These are phyloP conservation scores for Peucedramus taeniatus DNA, from an alignment of 2,113 vertebrate genomes.

Conservation along the genomic window DNA sequence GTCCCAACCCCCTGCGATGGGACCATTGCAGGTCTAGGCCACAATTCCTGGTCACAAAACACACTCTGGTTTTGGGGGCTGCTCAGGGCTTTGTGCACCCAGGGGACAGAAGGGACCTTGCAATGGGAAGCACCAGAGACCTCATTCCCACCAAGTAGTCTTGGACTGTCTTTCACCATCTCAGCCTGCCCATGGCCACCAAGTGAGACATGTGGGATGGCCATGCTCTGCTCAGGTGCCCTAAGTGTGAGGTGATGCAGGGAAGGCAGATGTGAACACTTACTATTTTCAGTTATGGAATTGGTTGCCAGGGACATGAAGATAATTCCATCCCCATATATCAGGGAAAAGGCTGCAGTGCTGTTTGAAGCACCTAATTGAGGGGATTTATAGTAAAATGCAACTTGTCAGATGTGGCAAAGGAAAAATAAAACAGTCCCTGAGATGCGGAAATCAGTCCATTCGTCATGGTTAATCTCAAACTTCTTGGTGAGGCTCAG, in stretches of 20 bases:
- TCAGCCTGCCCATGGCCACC: not conserved
- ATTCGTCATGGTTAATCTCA: slow-evolving; percentile 44
- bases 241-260: not conserved
- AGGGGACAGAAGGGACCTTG: not conserved
- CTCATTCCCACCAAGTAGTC: not conserved
- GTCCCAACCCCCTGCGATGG: not conserved
- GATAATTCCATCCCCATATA: slow-evolving; percentile 50
- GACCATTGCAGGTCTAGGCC: accelerated
- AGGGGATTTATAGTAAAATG: slow-evolving; percentile 66
- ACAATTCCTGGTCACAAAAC: not conserved
- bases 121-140: not conserved
- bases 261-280: not conserved
- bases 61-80: not conserved
- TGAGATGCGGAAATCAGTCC: slow-evolving; percentile 21
- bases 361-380: slow-evolving; percentile 63
- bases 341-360: not conserved
- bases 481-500: accelerated
- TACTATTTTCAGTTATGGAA: slow-evolving; percentile 62
- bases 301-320: slow-evolving; percentile 50
- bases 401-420: slow-evolving; percentile 43
- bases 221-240: not conserved
- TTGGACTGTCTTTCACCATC: not conserved
- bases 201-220: not conserved
- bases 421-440: slow-evolving; percentile 37
- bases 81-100: not conserved